Evolutionary conservation across 1,140 invertebrate genomes (phyloP), one percentile per base, ranked within the genome.

Genomic region (Heterodera schachtii): DNA sequence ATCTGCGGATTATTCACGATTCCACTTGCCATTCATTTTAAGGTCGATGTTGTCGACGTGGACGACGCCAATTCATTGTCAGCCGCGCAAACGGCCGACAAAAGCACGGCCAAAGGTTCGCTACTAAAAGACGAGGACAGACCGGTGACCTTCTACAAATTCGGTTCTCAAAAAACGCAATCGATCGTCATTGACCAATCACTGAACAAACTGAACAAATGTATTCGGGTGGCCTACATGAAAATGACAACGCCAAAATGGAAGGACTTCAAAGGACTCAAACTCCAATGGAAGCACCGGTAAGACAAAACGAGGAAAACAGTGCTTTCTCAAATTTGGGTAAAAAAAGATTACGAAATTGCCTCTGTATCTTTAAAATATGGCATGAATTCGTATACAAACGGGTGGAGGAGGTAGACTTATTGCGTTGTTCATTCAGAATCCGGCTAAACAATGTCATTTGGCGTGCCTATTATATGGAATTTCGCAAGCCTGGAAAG

Each of bases 391-490:
- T 31, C 31, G 31, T 31, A 1, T 31, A 31, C 31, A 31, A 31
- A 31, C 31, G 31, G 31, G 31, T 31, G 31, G 31, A 31, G 31
- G 31, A 31, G 31, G 31, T 31, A 31, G 1, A 31, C 31, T 31
- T 31, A 31, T 31, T 31, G 31, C 31, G 31, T 69, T 7, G 3
- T 71, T 19, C 31, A 7, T 71, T 71, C 19, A 78, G 98, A 92
- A 98, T 99, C 86, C 93, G 97, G 85, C 92, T 99, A 79, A 99
- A 99, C 92, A 99, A 99, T 91, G 95, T 99, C 79, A 99, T 99
- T 88, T 99, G 97, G 97, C 93, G 97, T 90, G 98, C 97, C 90
- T 99, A 97, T 96, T 96, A 98, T 91, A 96, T 99, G 95, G 97
- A 99, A 92, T 99, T 88, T 74, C 79, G 86, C 21, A 88, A 88